These are phyloP conservation scores for Coptodon bakossiorum DNA, from an alignment of 2,113 vertebrate species.

Conservation along the genomic window DNA sequence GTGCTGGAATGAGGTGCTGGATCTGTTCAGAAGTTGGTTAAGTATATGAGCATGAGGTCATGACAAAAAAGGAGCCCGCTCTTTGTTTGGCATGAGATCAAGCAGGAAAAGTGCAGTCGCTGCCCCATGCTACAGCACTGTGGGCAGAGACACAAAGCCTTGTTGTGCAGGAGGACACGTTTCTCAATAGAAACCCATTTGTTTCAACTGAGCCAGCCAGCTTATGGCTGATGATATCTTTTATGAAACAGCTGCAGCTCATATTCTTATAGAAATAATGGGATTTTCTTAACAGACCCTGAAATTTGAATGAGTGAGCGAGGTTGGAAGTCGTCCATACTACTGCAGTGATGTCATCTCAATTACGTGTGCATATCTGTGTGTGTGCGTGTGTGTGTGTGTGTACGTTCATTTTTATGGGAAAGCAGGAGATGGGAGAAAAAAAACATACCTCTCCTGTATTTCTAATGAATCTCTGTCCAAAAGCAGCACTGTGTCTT, in stretches of 20 bases:
- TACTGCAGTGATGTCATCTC: conserved; percentile 56
- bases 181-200: conserved; percentile 44
- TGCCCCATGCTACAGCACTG: conserved; percentile 5
- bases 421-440: conserved; percentile 22
- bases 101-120: conserved; percentile 17
- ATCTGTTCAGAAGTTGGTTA: conserved; percentile 29
- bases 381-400: neutral
- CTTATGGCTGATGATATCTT: conserved; percentile 41
- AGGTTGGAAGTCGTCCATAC: conserved; percentile 23
- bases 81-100: conserved; percentile 42
- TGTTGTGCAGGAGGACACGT: conserved; percentile 5
- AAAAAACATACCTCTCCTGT: conserved; percentile 25
- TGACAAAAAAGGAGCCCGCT: conserved; percentile 17
- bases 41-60: conserved; percentile 56
- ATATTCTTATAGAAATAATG: conserved; percentile 50
- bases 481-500: conserved; percentile 47
- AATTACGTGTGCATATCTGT: neutral
- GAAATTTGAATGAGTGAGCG: conserved; percentile 46
- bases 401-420: conserved; percentile 4
- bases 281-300: conserved; percentile 55
- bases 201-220: conserved; percentile 9
- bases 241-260: conserved; percentile 62
- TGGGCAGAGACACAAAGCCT: conserved; percentile 5
- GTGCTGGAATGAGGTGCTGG: conserved; percentile 1
- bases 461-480: conserved; percentile 25